A percentile compares a stretch with the other conserved stretches of the same genome.
Evolutionary conservation across 1,140 invertebrate genomes (phyloP).

Genomic region (Bombus superbus): DNA sequence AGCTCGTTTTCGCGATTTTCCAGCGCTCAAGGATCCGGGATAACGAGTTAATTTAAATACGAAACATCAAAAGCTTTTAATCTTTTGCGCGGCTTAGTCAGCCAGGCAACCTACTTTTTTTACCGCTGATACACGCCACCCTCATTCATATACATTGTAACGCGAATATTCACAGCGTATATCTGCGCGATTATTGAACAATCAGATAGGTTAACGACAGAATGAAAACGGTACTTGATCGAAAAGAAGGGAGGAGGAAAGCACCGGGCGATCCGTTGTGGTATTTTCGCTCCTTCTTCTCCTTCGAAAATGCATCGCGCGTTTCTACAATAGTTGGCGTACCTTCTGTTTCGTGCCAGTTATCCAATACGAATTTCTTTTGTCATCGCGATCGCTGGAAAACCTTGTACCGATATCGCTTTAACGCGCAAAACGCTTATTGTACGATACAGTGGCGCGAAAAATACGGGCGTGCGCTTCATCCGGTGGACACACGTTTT

Average conservation of each 20-base stretch:
- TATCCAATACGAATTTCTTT: constrained; percentile 21
- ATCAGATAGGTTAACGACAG: constrained; percentile 63
- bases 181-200: constrained; percentile 64
- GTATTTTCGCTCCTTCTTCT: constrained; percentile 35
- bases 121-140: constrained; percentile 63
- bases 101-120: constrained; percentile 66
- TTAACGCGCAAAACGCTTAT: background rate
- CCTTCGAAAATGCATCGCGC: background rate
- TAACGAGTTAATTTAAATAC: constrained; percentile 71
- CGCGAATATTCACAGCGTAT: constrained; percentile 60
- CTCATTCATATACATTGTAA: constrained; percentile 63
- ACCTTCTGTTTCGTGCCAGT: constrained; percentile 24
- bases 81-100: constrained; percentile 59
- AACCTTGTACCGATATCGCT: background rate
- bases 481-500: constrained; percentile 3
- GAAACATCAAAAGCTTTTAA: constrained; percentile 69
- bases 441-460: background rate
- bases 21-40: constrained; percentile 58
- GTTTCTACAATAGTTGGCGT: background rate
- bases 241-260: constrained; percentile 11
- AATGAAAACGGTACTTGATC: constrained; percentile 46
- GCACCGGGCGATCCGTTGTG: constrained; percentile 9
- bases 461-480: background rate
- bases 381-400: constrained; percentile 8
- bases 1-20: constrained; percentile 48